Conservation (phyloP, 2,113 vertebrate genomes). For the Crotalus horridus region DNA sequence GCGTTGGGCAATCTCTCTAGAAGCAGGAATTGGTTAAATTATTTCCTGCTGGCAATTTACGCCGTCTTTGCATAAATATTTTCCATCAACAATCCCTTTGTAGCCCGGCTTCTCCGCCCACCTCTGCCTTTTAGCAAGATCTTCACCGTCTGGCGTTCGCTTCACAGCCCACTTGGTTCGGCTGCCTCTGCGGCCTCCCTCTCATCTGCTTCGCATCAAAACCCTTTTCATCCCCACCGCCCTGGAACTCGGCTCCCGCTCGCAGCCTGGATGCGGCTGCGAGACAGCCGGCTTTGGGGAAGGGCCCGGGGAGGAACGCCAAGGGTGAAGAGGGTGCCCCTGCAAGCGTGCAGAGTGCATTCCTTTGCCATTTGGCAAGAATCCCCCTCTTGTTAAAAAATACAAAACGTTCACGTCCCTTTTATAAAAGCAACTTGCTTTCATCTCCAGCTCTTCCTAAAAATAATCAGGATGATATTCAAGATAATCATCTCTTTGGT, state of each 20-base stretch:
- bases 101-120: not conserved
- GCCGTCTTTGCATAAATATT: conserved; percentile 22
- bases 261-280: not conserved
- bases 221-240: not conserved
- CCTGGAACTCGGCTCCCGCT: not conserved
- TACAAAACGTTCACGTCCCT: not conserved
- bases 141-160: conserved; percentile 1
- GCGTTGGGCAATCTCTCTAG: no score
- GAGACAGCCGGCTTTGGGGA: not conserved
- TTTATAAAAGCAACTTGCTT: not conserved
- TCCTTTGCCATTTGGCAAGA: no score
- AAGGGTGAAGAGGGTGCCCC: not conserved
- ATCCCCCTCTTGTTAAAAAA: not conserved
- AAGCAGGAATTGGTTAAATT: not conserved
- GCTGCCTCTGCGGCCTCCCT: not conserved
- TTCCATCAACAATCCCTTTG: conserved; percentile 36
- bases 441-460: not conserved
- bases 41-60: not conserved
- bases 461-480: not conserved
- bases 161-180: not conserved
- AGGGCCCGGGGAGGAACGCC: not conserved
- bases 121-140: conserved; percentile 6
- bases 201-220: conserved; percentile 23
- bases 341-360: not conserved
- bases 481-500: not conserved